These are phyloP conservation scores for Sebastes umbrosus DNA, from an alignment of 2,797 vertebrate genomes.

Conservation along the genomic window DNA sequence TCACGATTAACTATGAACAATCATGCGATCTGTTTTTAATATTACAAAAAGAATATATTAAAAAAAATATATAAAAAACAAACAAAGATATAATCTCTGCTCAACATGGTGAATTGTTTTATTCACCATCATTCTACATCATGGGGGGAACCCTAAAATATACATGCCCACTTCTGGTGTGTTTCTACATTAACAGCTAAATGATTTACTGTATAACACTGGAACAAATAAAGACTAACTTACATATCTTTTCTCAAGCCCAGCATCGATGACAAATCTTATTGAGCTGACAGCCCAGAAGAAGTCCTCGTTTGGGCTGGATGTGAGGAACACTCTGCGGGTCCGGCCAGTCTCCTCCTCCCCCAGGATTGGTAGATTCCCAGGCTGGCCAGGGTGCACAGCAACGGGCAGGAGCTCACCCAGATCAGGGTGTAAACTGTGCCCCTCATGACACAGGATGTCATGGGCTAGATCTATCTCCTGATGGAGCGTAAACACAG, in stretches of 20 bases:
- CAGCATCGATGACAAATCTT: slow-evolving; percentile 87
- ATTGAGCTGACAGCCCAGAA: slow-evolving; percentile 82
- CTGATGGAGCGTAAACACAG: slow-evolving; percentile 62
- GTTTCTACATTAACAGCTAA: background rate
- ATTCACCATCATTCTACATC: background rate
- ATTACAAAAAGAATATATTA: background rate
- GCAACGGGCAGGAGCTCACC: slow-evolving; percentile 85
- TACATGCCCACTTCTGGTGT: background rate
- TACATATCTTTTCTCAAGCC: slow-evolving; percentile 87
- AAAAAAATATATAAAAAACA: no score
- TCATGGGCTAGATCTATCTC: slow-evolving; percentile 87
- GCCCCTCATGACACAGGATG: slow-evolving; percentile 83
- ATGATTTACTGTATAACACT: background rate
- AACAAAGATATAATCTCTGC: background rate
- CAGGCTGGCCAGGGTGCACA: slow-evolving; percentile 79
- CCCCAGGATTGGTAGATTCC: slow-evolving; percentile 55
- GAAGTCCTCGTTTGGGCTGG: slow-evolving; percentile 86
- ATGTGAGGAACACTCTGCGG: slow-evolving; percentile 87
- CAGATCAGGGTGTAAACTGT: slow-evolving; percentile 74
- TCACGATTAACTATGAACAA: fast-evolving
- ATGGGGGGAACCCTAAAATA: no score
- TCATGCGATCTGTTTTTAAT: no score
- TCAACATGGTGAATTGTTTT: background rate
- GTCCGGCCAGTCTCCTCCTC: slow-evolving; percentile 61
- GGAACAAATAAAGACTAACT: slow-evolving; percentile 1